Evolutionary conservation across 2,888 invertebrate genomes (phyloP).

Genomic region (Drosophila histrio): DNA sequence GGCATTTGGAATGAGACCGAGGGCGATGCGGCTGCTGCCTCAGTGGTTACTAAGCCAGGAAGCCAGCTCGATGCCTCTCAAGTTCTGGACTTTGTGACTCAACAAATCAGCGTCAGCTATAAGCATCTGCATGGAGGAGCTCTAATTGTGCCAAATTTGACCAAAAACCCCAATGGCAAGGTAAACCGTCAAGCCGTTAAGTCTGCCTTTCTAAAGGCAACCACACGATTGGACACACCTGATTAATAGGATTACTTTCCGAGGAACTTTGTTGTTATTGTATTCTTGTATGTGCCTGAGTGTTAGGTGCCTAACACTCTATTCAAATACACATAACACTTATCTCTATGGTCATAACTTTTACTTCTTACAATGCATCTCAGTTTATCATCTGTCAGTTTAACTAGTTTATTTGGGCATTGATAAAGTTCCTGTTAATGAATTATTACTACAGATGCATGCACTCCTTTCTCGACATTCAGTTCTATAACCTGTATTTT

Average conservation of each 20-base stretch:
- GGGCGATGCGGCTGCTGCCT: constrained; percentile 82
- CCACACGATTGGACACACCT: not conserved
- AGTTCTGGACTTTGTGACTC: constrained; percentile 47
- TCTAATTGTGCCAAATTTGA: constrained; percentile 65
- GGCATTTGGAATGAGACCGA: constrained; percentile 78
- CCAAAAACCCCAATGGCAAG: constrained; percentile 76
- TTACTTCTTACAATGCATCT: too few relatives aligned
- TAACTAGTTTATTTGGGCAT: too few relatives aligned
- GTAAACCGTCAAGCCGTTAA: constrained; percentile 64
- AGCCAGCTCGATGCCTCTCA: constrained; percentile 52
- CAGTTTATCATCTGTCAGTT: too few relatives aligned
- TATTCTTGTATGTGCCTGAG: too few relatives aligned
- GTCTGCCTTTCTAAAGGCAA: constrained; percentile 33
- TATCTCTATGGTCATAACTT: too few relatives aligned
- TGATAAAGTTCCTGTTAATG: too few relatives aligned
- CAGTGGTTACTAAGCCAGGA: constrained; percentile 64
- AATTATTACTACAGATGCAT: too few relatives aligned
- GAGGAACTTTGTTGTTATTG: not conserved
- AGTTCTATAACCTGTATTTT: too few relatives aligned
- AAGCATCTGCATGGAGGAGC: constrained; percentile 77
- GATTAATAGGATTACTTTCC: not conserved
- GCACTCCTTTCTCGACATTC: too few relatives aligned
- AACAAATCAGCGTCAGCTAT: constrained; percentile 42
- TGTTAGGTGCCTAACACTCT: too few relatives aligned
- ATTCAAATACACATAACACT: too few relatives aligned